These are phyloP conservation scores for Merodon equestris DNA, from an alignment of 2,888 invertebrate genomes.

Conservation along the genomic window DNA sequence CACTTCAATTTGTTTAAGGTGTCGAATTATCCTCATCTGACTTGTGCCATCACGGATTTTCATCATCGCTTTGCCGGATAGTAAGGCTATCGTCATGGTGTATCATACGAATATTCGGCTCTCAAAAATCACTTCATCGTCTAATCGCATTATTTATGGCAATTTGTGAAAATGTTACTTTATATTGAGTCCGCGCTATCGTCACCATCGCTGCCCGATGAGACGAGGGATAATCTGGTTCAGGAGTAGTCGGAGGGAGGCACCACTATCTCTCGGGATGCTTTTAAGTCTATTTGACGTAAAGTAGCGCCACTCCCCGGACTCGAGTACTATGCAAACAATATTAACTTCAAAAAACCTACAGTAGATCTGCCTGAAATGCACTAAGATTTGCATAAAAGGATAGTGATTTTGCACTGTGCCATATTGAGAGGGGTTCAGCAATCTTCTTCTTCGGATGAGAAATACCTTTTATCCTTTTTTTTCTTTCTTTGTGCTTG, in stretches of 20 bases:
- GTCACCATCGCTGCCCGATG: not conserved
- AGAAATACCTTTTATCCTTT: slow-evolving; percentile 17
- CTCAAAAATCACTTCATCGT: slow-evolving; percentile 52
- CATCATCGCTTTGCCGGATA: not conserved
- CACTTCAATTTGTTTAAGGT: slow-evolving; percentile 52
- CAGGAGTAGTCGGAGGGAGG: slow-evolving; percentile 15
- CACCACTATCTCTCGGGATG: not conserved
- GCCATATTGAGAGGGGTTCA: slow-evolving; percentile 23
- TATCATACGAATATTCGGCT: slow-evolving; percentile 4
- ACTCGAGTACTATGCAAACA: slow-evolving; percentile 44
- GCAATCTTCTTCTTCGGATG: no score
- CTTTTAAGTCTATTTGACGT: slow-evolving; percentile 43
- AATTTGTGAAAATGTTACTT: slow-evolving; percentile 28
- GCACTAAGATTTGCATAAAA: slow-evolving; percentile 52
- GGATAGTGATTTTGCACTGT: slow-evolving; percentile 25
- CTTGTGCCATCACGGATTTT: slow-evolving; percentile 53
- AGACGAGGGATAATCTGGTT: slow-evolving; percentile 44
- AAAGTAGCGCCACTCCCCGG: slow-evolving; percentile 29
- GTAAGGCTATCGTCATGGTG: no score
- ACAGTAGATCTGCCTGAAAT: slow-evolving; percentile 20
- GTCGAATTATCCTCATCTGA: slow-evolving; percentile 42
- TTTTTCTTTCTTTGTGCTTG: slow-evolving; percentile 21
- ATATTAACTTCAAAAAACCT: slow-evolving; percentile 52
- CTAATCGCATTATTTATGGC: slow-evolving; percentile 57
- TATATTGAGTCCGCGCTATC: not conserved